Evolutionary conservation across 2,113 vertebrate species (phyloP).

Genomic region (Kryptolebias marmoratus): DNA sequence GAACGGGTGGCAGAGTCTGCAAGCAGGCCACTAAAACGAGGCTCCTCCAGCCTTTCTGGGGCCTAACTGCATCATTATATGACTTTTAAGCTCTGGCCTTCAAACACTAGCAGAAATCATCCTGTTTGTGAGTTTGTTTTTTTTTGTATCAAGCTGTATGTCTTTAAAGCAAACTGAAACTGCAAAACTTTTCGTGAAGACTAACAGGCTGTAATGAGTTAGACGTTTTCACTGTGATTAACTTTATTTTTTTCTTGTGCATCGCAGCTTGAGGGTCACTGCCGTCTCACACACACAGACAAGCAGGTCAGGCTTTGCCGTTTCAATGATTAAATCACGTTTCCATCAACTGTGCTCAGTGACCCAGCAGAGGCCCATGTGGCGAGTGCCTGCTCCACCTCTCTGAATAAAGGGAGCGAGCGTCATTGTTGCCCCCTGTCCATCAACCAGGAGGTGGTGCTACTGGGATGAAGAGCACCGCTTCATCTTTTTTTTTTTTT

Average conservation of each 20-base stretch:
- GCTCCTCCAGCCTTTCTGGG: conserved; percentile 69
- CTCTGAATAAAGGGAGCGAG: conserved; percentile 29
- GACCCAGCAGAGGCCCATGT: conserved; percentile 73
- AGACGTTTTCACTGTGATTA: conserved; percentile 71
- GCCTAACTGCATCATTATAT: conserved; percentile 73
- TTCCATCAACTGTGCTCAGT: conserved; percentile 78
- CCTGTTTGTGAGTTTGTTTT: conserved; percentile 29
- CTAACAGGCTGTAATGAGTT: conserved; percentile 39
- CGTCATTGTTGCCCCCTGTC: conserved; percentile 22
- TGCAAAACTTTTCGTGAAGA: conserved; percentile 29
- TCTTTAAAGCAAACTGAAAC: conserved; percentile 45
- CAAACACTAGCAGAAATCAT: conserved; percentile 51
- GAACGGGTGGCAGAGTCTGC: conserved; percentile 51
- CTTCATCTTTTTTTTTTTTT: conserved; percentile 37
- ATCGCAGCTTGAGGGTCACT: conserved; percentile 73
- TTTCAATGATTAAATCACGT: conserved; percentile 82
- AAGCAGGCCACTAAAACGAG: conserved; percentile 72
- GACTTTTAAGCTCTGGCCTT: conserved; percentile 51
- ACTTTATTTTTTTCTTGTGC: conserved; percentile 61
- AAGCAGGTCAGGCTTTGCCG: conserved; percentile 61
- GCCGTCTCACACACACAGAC: background rate
- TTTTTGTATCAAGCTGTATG: conserved; percentile 21
- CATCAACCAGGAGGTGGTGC: conserved; percentile 73
- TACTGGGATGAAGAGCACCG: conserved; percentile 49
- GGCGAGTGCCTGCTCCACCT: conserved; percentile 55